Percentiles rank a stretch among this genome's conserved stretches.
Conservation (phyloP, 2,113 vertebrate genomes). For the Laticauda laticaudata region DNA sequence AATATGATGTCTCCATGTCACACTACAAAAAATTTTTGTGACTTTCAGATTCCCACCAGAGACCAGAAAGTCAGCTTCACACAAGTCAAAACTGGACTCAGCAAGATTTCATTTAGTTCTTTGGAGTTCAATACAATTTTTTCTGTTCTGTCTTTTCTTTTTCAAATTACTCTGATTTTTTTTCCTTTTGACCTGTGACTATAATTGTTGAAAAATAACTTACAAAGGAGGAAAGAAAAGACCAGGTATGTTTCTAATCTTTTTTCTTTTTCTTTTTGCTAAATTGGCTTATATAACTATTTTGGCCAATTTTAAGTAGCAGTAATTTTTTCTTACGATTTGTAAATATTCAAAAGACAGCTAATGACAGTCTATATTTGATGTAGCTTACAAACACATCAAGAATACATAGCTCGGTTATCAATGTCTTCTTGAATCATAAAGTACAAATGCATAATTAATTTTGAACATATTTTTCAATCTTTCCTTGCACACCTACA, state of each 20-base stretch:
- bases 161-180: neutral
- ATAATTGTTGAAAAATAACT: neutral
- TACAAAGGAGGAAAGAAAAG: rapidly evolving
- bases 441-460: slow-evolving; percentile 68
- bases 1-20: slow-evolving; percentile 20
- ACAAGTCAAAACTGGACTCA: neutral
- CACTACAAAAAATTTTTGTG: neutral
- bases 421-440: slow-evolving; percentile 53
- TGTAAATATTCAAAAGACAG: slow-evolving; percentile 22
- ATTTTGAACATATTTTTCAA: slow-evolving; percentile 62
- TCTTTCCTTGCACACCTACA: slow-evolving; percentile 43
- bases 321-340: slow-evolving; percentile 1
- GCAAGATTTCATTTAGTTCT: neutral
- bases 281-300: neutral
- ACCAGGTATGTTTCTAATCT: neutral
- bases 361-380: slow-evolving; percentile 36
- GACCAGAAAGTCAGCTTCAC: neutral
- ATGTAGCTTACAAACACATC: slow-evolving; percentile 18
- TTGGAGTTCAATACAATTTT: neutral
- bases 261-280: too few species aligned
- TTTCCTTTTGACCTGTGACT: neutral
- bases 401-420: slow-evolving; percentile 49
- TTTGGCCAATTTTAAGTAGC: neutral
- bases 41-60: neutral
- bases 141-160: neutral